Conservation (phyloP, 92 coral and sea anemone species). For the Chrysogorgia sp. region DNA sequence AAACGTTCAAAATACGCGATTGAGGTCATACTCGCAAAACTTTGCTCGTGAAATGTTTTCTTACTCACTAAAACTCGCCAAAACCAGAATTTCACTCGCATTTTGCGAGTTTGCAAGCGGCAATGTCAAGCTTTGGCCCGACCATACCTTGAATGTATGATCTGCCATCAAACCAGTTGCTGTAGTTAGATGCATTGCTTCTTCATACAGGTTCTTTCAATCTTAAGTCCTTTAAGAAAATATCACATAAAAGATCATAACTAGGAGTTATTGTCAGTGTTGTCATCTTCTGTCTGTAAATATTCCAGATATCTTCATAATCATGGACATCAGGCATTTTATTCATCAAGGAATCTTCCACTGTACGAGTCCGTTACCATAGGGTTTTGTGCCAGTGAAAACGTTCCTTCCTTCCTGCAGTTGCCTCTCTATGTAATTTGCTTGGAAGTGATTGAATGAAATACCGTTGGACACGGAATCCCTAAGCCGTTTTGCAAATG, state of each 20-base stretch:
- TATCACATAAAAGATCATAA: constrained; percentile 58
- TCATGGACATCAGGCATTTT: no score
- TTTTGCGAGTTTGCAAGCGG: no score
- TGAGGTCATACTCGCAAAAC: no score
- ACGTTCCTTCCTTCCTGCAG: constrained; percentile 19
- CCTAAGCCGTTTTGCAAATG: constrained; percentile 30
- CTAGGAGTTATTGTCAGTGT: constrained; percentile 55
- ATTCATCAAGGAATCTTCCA: no score
- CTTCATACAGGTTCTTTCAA: constrained; percentile 38
- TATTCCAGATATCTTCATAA: no score
- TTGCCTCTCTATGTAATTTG: constrained; percentile 43
- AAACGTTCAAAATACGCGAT: no score
- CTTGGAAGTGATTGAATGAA: constrained; percentile 49
- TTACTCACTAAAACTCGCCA: no score
- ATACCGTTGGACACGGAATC: constrained; percentile 38
- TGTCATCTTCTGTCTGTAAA: not conserved
- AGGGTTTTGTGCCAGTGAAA: constrained; percentile 38
- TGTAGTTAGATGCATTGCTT: constrained; percentile 47
- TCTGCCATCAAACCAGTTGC: constrained; percentile 66
- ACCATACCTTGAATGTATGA: constrained; percentile 68
- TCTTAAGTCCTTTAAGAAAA: constrained; percentile 51
- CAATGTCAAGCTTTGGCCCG: no score
- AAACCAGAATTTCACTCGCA: no score
- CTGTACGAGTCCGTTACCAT: not conserved
- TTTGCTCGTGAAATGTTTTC: no score